A percentile compares a stretch with the other conserved stretches of the same genome.
Conservation (phyloP, 2,888 invertebrate genomes). For the Mythimna ferrago region DNA sequence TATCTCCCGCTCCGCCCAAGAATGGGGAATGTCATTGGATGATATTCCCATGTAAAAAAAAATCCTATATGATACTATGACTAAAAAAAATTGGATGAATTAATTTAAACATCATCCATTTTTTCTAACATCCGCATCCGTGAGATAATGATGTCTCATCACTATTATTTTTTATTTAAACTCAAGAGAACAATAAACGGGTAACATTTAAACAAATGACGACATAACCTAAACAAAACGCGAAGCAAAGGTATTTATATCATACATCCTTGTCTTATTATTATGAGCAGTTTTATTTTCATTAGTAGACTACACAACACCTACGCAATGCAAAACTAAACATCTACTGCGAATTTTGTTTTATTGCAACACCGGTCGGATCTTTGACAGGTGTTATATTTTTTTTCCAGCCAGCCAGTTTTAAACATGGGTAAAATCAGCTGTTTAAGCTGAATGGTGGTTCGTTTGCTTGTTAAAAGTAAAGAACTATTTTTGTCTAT, state of each 20-base stretch:
- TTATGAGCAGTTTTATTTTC: constrained; percentile 52
- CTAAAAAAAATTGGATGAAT: not conserved
- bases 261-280: constrained; percentile 55
- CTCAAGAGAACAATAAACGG: constrained; percentile 32
- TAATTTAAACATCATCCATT: not conserved
- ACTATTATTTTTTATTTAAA: constrained; percentile 37
- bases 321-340: constrained; percentile 36
- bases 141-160: constrained; percentile 20
- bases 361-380: constrained; percentile 35
- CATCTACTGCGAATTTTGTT: constrained; percentile 35
- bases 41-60: no score
- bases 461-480: constrained; percentile 13
- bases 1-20: no score
- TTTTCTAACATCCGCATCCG: constrained; percentile 11
- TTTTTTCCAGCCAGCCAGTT: constrained; percentile 34
- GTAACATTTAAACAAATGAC: constrained; percentile 40
- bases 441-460: constrained; percentile 20
- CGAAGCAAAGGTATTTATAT: constrained; percentile 53
- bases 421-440: constrained; percentile 20
- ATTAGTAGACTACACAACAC: constrained; percentile 57
- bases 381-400: constrained; percentile 35
- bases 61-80: not conserved
- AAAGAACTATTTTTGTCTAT: constrained; percentile 29
- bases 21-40: no score
- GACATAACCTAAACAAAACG: constrained; percentile 46